A percentile compares a stretch with the other conserved stretches of the same genome.
Conservation (phyloP, 2,113 vertebrate genomes). For the Hemichromis elongatus region DNA sequence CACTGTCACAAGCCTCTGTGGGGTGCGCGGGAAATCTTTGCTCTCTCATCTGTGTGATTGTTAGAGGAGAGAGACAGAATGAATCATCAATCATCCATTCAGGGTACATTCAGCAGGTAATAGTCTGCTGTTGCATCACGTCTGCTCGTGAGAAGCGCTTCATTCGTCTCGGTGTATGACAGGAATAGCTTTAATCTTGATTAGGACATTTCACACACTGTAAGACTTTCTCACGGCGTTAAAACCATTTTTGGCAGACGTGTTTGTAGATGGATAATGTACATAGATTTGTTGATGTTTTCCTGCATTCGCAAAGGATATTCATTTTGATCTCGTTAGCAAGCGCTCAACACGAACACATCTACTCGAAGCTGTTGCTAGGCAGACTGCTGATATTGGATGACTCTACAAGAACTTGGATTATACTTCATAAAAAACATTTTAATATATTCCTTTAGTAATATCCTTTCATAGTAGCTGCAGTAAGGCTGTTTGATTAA, state of each 20-base stretch:
- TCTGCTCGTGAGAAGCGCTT: slow-evolving; percentile 40
- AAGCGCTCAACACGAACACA: accelerated
- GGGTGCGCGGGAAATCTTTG: slow-evolving; percentile 33
- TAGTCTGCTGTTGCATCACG: slow-evolving; percentile 52
- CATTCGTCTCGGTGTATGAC: slow-evolving; percentile 41
- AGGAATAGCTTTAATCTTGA: slow-evolving; percentile 54
- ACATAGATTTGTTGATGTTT: not conserved
- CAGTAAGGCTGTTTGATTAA: not conserved
- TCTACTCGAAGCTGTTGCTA: not conserved
- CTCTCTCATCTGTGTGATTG: slow-evolving; percentile 61
- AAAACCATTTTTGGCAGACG: not conserved
- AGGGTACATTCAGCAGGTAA: slow-evolving; percentile 62
- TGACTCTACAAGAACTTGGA: not conserved
- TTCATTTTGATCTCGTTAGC: not conserved
- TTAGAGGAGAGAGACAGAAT: slow-evolving; percentile 50
- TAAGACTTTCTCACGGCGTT: not conserved
- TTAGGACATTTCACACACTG: slow-evolving; percentile 32
- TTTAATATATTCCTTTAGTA: not conserved
- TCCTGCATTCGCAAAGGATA: not conserved
- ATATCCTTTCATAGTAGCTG: not conserved
- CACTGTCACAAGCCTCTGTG: slow-evolving; percentile 52
- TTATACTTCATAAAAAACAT: not conserved
- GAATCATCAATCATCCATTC: slow-evolving; percentile 70
- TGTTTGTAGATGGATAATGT: not conserved
- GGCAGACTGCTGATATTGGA: not conserved